A percentile compares a stretch with the other conserved stretches of the same genome.
These are phyloP conservation scores for western clawed frog (Xenopus tropicalis) DNA, from an alignment of 2,113 vertebrate genomes.

Conservation along the genomic window UCB_Xtro_10.0 CM004449.2:117557501-117558000, in stretches of 20 bases:
- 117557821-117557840: neutral
- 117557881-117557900: constrained; percentile 1
- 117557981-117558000: too few species aligned
- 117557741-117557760: neutral
- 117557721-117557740: neutral
- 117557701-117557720: constrained; percentile 29
- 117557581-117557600: constrained; percentile 18
- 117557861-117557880: neutral
- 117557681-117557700: constrained; percentile 1
- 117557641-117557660: constrained; percentile 9
- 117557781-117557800: neutral
- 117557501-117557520: too few species aligned
- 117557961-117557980: too few species aligned
- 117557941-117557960: too few species aligned
- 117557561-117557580: neutral
- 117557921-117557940: too few species aligned
- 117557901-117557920: neutral
- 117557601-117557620: constrained; percentile 22
- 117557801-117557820: constrained; percentile 2
- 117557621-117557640: constrained; percentile 31
- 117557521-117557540: too few species aligned
- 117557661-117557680: constrained; percentile 28
- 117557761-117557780: constrained; percentile 2
- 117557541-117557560: neutral
- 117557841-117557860: neutral